These are phyloP conservation scores for Arothron firmamentum DNA, from an alignment of 2,113 vertebrate genomes.

Conservation along the genomic window DNA sequence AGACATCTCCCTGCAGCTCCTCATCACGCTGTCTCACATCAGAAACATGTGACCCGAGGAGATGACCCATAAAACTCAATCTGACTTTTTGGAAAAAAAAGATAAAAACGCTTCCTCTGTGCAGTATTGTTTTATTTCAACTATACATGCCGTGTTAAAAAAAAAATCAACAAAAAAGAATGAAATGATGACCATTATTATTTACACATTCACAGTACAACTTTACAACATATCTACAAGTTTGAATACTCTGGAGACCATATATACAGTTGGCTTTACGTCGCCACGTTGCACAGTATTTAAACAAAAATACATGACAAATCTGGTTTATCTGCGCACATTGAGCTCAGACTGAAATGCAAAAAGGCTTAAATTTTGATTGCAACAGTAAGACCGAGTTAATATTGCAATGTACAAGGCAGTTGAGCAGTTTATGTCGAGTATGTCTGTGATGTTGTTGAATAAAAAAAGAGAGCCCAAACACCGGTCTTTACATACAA, in stretches of 20 bases:
- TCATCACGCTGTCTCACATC: not conserved
- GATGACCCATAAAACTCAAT: not conserved
- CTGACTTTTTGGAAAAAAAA: not conserved
- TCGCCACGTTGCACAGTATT: slow-evolving; percentile 87
- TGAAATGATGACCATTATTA: slow-evolving; percentile 88
- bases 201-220: slow-evolving; percentile 99
- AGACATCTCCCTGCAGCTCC: not conserved
- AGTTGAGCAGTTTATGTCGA: slow-evolving; percentile 77
- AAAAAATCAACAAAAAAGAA: slow-evolving; percentile 70
- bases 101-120: slow-evolving; percentile 46
- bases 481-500: slow-evolving; percentile 73
- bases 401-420: slow-evolving; percentile 95
- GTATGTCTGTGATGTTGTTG: slow-evolving; percentile 48
- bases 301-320: slow-evolving; percentile 82
- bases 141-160: slow-evolving; percentile 99
- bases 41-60: not conserved
- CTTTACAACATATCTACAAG: slow-evolving; percentile 98
- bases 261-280: slow-evolving; percentile 85
- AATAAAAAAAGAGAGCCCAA: slow-evolving; percentile 61
- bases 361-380: slow-evolving; percentile 88
- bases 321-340: slow-evolving; percentile 85
- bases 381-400: slow-evolving; percentile 76
- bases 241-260: slow-evolving; percentile 93
- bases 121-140: slow-evolving; percentile 98
- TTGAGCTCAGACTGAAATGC: slow-evolving; percentile 88